phyloP scores from a whole-genome alignment of 2,888 invertebrate genomes.

The Lasioglossum leucozonium region DNA sequence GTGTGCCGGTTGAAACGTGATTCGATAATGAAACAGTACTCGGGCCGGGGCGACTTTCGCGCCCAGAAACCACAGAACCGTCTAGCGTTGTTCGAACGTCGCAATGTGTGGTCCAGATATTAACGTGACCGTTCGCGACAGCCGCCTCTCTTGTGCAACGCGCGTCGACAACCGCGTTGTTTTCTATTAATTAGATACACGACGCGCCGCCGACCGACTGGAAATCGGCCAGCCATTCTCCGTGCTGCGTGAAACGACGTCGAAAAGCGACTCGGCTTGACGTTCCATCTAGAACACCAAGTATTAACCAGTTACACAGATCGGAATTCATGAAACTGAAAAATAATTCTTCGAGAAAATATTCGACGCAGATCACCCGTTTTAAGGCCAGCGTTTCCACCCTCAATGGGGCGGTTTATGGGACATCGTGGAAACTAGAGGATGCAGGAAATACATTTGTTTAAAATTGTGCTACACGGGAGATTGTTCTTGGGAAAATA shows the following conservation, averaged over 20 bases:
- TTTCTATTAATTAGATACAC: conserved; percentile 48
- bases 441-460: too few relatives aligned
- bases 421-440: too few relatives aligned
- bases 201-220: background rate
- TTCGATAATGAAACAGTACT: conserved; percentile 66
- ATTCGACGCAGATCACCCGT: background rate
- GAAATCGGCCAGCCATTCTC: conserved; percentile 17
- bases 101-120: conserved; percentile 33
- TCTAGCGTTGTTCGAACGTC: conserved; percentile 46
- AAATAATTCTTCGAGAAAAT: background rate
- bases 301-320: background rate
- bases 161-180: conserved; percentile 14
- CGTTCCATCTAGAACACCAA: background rate
- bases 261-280: background rate
- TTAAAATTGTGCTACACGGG: too few relatives aligned
- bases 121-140: conserved; percentile 24
- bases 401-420: too few relatives aligned
- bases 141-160: conserved; percentile 15
- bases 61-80: conserved; percentile 30
- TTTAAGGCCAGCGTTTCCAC: too few relatives aligned
- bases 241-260: background rate
- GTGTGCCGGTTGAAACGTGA: conserved; percentile 59
- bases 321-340: background rate
- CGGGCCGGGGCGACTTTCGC: conserved; percentile 53
- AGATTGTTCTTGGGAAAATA: too few relatives aligned